Conservation (phyloP, 2,113 vertebrate species). For the Hyperopisus bebe region DNA sequence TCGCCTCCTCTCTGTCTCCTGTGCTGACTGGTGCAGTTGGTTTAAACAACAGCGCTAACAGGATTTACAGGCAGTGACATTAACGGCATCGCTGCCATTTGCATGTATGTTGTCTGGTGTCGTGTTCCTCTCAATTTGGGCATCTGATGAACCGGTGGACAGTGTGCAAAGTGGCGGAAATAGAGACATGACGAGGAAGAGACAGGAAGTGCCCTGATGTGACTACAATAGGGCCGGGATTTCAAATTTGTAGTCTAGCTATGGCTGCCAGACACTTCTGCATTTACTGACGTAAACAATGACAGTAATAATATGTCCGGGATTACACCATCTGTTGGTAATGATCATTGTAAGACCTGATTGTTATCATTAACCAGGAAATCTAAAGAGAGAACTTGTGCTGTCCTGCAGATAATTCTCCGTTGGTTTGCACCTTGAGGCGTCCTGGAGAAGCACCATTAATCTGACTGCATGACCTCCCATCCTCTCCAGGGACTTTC, state of each 20-base stretch:
- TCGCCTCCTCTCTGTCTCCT: neutral
- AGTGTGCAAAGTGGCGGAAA: neutral
- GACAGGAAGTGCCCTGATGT: neutral
- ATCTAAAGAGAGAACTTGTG: neutral
- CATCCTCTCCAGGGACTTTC: conserved; percentile 34
- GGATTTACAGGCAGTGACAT: neutral
- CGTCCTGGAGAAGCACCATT: neutral
- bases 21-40: neutral
- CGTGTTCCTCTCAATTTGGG: neutral
- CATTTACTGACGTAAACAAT: neutral
- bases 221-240: neutral
- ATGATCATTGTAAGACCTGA: neutral
- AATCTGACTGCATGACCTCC: neutral
- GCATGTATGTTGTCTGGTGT: neutral
- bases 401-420: neutral
- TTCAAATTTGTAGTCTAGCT: neutral
- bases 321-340: neutral
- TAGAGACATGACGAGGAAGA: neutral
- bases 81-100: neutral
- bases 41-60: neutral
- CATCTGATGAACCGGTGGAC: neutral
- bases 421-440: neutral
- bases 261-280: neutral
- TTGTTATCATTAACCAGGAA: neutral
- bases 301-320: neutral